Evolutionary conservation across 2,113 vertebrate genomes (phyloP).

Genomic region (Sapayoa aenigma): DNA sequence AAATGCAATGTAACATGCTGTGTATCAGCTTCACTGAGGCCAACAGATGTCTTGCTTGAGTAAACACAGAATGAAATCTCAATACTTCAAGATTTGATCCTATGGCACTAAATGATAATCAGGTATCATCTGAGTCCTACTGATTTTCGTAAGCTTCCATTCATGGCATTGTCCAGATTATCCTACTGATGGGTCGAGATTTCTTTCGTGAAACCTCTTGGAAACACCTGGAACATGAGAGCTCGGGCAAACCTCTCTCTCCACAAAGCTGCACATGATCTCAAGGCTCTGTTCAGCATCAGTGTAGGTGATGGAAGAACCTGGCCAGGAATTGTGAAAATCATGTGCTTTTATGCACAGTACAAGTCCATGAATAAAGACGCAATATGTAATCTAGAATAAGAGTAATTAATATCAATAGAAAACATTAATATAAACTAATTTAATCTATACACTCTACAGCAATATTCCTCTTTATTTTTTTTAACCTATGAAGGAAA

Average conservation of each 20-base stretch:
- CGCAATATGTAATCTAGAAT: background rate
- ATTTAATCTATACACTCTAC: background rate
- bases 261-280: background rate
- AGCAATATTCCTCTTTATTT: background rate
- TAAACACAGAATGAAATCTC: background rate
- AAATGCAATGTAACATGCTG: background rate
- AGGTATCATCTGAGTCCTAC: background rate
- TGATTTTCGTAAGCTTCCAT: background rate
- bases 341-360: background rate
- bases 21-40: background rate
- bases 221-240: background rate
- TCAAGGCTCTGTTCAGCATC: background rate
- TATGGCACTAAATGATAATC: background rate
- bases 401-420: background rate
- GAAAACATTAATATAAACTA: background rate
- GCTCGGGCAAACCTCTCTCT: background rate
- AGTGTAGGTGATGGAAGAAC: background rate
- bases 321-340: background rate
- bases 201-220: background rate
- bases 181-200: background rate
- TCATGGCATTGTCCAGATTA: background rate
- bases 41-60: background rate
- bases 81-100: background rate
- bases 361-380: background rate
- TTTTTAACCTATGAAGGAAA: background rate